phyloP scores from a whole-genome alignment of 2,113 vertebrate species.

The Ceyx melanurus region DNA sequence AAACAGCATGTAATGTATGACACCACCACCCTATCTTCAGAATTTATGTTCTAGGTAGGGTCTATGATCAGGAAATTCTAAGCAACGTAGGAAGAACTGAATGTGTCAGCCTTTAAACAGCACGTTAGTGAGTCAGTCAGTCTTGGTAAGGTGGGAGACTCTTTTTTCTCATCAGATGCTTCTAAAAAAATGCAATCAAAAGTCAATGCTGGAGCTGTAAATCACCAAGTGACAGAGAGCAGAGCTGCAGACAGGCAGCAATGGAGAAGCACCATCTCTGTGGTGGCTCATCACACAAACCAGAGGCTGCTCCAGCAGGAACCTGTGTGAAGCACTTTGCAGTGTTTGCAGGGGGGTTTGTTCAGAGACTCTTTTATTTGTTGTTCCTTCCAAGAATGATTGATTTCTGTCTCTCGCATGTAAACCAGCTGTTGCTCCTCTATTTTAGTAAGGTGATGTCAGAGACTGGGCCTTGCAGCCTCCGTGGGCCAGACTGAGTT shows the following conservation, averaged over 20 bases:
- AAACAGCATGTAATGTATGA: neutral
- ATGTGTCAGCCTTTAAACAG: neutral
- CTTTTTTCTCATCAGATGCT: neutral
- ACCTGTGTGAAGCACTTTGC: neutral
- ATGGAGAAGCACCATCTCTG: neutral
- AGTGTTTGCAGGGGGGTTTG: neutral
- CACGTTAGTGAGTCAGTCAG: conserved; percentile 2
- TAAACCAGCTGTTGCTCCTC: neutral
- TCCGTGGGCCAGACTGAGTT: neutral
- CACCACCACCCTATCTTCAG: neutral
- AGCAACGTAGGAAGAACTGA: conserved; percentile 4
- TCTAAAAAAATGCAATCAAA: neutral
- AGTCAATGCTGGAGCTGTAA: neutral
- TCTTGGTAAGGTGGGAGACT: neutral
- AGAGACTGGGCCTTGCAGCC: neutral
- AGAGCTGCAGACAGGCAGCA: neutral
- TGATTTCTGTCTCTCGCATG: neutral
- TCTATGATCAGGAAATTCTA: neutral
- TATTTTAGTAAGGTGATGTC: neutral
- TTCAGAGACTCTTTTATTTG: neutral
- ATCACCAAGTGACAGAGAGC: neutral
- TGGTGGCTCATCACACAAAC: neutral
- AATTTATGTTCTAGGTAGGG: neutral
- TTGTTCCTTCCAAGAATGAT: neutral
- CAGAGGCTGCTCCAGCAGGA: neutral